Conservation (phyloP, 1,140 invertebrate genomes). For the Augochlora pura region DNA sequence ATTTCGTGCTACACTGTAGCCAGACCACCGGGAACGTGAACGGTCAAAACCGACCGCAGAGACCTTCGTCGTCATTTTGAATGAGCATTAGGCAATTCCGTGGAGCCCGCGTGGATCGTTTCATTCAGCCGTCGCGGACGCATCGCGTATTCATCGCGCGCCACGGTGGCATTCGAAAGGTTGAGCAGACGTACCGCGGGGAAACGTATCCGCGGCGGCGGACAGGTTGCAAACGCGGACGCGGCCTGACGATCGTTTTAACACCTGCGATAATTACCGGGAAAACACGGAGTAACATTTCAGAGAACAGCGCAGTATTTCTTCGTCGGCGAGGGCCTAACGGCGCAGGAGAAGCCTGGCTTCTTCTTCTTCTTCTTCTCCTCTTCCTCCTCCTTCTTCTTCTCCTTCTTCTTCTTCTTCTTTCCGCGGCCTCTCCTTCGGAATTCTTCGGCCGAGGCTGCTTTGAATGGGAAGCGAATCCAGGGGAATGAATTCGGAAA, state of each 20-base stretch:
- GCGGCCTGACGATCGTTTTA: slow-evolving; percentile 37
- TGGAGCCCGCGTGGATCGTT: neutral
- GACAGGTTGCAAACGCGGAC: slow-evolving; percentile 27
- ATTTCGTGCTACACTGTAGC: too few relatives aligned
- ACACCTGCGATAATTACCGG: slow-evolving; percentile 46
- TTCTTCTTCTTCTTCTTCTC: too few relatives aligned
- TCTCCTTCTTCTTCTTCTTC: neutral
- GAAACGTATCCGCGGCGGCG: slow-evolving; percentile 30
- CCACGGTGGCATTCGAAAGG: slow-evolving; percentile 38
- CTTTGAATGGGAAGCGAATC: neutral
- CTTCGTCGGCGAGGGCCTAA: neutral
- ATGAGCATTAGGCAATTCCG: slow-evolving; percentile 26
- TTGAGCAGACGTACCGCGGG: slow-evolving; percentile 32
- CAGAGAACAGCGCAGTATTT: slow-evolving; percentile 21
- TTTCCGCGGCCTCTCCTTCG: neutral
- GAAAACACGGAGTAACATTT: slow-evolving; percentile 35
- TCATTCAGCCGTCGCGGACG: slow-evolving; percentile 30
- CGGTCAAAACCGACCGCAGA: slow-evolving; percentile 31
- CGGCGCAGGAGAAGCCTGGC: neutral
- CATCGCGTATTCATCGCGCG: slow-evolving; percentile 11
- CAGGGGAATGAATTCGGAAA: neutral
- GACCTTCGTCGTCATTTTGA: neutral
- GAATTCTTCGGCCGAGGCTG: neutral
- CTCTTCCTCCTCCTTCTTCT: neutral
- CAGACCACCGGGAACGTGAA: too few relatives aligned